phyloP scores from a whole-genome alignment of 2,113 vertebrate species.

The Merops nubicus region DNA sequence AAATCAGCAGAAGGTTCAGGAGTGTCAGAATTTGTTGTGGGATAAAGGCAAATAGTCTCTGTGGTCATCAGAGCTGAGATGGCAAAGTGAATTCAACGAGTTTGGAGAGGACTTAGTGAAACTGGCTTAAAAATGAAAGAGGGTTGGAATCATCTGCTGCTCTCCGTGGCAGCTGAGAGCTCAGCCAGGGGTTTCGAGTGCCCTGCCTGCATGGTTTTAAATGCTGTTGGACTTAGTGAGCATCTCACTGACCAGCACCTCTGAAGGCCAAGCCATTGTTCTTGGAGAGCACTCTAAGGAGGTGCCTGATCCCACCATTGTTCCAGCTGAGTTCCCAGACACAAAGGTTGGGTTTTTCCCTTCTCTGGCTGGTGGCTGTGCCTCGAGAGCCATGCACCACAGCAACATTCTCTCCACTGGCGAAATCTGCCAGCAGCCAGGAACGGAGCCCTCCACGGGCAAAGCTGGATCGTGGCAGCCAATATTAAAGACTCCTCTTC shows the following conservation, averaged over 20 bases:
- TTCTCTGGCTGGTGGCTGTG: neutral
- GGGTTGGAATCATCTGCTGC: accelerated
- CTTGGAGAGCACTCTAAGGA: neutral
- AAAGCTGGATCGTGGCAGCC: neutral
- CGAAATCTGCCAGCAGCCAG: accelerated
- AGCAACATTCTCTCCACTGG: accelerated
- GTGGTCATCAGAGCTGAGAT: neutral
- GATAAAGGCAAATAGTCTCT: neutral
- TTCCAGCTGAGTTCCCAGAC: neutral
- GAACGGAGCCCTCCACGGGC: accelerated
- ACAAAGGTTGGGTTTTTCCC: neutral
- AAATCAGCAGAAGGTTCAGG: neutral
- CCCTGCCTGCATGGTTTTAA: neutral
- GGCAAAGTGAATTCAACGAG: neutral
- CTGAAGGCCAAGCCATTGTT: accelerated
- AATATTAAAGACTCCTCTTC: slow-evolving; percentile 46
- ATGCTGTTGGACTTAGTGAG: neutral
- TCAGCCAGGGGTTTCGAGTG: neutral
- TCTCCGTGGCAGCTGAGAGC: neutral
- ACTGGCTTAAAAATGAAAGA: neutral
- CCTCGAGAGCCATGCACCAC: accelerated
- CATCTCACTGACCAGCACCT: neutral
- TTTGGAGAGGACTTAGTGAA: neutral
- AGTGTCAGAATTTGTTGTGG: neutral
- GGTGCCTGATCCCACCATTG: accelerated